phyloP scores from a whole-genome alignment of 2,888 invertebrate genomes.

The Resseliella maxima region DNA sequence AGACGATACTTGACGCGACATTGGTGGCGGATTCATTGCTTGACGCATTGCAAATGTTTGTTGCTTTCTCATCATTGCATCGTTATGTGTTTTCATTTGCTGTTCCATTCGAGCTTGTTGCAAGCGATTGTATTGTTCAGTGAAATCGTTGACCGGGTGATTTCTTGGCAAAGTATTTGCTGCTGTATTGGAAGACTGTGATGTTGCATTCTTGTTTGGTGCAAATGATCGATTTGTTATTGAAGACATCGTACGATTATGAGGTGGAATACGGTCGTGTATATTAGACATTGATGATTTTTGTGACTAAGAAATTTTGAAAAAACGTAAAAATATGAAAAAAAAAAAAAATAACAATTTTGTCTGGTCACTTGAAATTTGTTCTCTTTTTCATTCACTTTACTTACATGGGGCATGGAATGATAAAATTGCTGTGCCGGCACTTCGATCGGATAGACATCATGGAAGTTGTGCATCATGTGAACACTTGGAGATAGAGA shows the following conservation, averaged over 20 bases:
- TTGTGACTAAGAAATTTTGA: neutral
- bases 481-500: slow-evolving; percentile 11
- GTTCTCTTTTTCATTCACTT: no score
- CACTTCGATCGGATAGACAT: neutral
- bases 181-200: slow-evolving; percentile 1
- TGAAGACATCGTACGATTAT: slow-evolving; percentile 33
- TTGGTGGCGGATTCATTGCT: slow-evolving; percentile 70
- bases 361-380: no score
- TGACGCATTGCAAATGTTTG: slow-evolving; percentile 75
- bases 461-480: slow-evolving; percentile 18
- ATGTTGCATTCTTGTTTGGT: neutral
- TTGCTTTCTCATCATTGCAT: slow-evolving; percentile 74
- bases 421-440: slow-evolving; percentile 29
- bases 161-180: slow-evolving; percentile 57
- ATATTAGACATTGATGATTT: slow-evolving; percentile 15
- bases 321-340: no score
- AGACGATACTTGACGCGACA: slow-evolving; percentile 27
- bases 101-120: slow-evolving; percentile 75
- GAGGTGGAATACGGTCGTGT: neutral
- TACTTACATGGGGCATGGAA: slow-evolving; percentile 11
- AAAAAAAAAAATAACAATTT: no score
- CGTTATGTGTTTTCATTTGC: slow-evolving; percentile 74
- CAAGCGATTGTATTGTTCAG: slow-evolving; percentile 73
- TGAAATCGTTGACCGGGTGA: slow-evolving; percentile 65
- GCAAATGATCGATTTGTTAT: neutral